Evolutionary conservation across 2,888 invertebrate genomes (phyloP).

Genomic region (Drosophila trichaetosa): DNA sequence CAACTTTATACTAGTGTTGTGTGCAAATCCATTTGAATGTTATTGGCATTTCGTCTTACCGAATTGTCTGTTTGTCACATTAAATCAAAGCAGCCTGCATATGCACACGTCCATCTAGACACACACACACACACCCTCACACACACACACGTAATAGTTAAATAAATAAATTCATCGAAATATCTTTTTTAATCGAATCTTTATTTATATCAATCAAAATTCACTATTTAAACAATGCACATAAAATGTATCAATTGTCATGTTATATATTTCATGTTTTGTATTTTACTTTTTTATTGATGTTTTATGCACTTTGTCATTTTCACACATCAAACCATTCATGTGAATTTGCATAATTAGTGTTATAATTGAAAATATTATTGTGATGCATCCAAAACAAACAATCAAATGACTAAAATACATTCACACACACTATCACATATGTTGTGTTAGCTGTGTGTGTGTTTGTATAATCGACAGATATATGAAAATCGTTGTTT

Average conservation of each 20-base stretch:
- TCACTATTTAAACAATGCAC: not conserved
- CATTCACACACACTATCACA: not conserved
- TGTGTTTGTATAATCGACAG: conserved; percentile 5
- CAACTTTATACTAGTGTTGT: not conserved
- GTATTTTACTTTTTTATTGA: not conserved
- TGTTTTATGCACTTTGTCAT: not conserved
- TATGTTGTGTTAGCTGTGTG: conserved; percentile 14
- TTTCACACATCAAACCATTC: conserved; percentile 6
- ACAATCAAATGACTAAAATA: conserved; percentile 3
- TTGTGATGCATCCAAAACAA: conserved; percentile 1
- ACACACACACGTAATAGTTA: conserved; percentile 6
- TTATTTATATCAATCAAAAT: conserved; percentile 20
- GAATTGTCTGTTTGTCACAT: conserved; percentile 36
- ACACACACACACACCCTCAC: not conserved
- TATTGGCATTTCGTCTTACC: conserved; percentile 20
- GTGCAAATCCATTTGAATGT: conserved; percentile 33
- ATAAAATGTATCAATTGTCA: not conserved
- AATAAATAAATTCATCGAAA: not conserved
- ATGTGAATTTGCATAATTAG: conserved; percentile 20
- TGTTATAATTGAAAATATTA: conserved; percentile 19
- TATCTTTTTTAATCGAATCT: not conserved
- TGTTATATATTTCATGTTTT: not conserved
- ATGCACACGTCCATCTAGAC: conserved; percentile 24
- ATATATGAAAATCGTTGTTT: conserved; percentile 25
- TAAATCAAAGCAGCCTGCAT: conserved; percentile 30